Conservation (phyloP, 2,888 invertebrate genomes). For the Tortricodes alternella region DNA sequence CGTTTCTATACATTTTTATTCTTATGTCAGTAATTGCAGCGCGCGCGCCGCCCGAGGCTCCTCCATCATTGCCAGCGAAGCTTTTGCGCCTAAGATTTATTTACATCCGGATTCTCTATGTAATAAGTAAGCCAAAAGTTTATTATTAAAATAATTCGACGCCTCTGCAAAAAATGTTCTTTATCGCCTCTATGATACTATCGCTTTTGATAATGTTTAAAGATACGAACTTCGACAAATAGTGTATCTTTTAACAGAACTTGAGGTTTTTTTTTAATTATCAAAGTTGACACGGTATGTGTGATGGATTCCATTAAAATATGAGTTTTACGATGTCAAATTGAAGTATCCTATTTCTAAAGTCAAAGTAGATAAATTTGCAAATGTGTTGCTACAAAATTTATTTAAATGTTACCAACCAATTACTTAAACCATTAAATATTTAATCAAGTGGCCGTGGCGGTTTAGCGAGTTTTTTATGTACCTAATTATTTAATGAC, state of each 20-base stretch:
- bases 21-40: conserved; percentile 57
- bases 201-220: conserved; percentile 4
- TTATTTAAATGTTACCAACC: conserved; percentile 6
- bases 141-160: conserved; percentile 24
- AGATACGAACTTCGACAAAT: neutral
- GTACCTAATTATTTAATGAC: conserved; percentile 18
- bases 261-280: neutral
- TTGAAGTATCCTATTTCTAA: neutral
- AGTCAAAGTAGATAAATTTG: no score
- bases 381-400: neutral
- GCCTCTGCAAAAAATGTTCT: conserved; percentile 16
- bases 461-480: conserved; percentile 24
- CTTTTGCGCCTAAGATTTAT: conserved; percentile 65
- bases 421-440: conserved; percentile 21
- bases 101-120: conserved; percentile 73
- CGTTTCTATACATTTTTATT: conserved; percentile 3
- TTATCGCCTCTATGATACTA: neutral
- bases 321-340: neutral
- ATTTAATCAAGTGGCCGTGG: conserved; percentile 10
- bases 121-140: conserved; percentile 38
- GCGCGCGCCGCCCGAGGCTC: conserved; percentile 49
- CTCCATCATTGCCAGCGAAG: conserved; percentile 51
- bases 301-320: no score
- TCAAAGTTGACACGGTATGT: no score
- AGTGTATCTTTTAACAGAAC: no score